phyloP scores from a whole-genome alignment of 2,797 vertebrate species.

The Melopsittacus undulatus region DNA sequence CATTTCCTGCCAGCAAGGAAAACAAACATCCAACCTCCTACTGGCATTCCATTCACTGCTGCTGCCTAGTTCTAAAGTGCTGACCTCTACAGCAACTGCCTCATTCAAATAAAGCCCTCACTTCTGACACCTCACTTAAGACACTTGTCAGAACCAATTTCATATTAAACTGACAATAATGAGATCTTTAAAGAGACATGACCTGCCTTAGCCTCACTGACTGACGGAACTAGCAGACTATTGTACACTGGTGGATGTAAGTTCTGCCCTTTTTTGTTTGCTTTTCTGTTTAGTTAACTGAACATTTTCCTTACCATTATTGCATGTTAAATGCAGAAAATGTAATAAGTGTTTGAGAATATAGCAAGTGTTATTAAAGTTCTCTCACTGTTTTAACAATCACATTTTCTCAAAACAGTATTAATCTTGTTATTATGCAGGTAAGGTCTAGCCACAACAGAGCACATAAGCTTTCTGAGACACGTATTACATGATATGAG shows the following conservation, averaged over 20 bases:
- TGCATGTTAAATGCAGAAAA: neutral
- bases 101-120: neutral
- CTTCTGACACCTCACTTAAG: neutral
- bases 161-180: neutral
- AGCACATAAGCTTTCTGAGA: neutral
- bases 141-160: neutral
- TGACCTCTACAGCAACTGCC: neutral
- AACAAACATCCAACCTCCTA: neutral
- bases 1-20: neutral
- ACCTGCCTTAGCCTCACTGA: neutral
- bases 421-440: neutral
- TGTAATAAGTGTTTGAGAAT: neutral
- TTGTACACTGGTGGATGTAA: rapidly evolving
- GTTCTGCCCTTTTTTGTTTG: neutral
- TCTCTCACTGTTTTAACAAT: neutral
- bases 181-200: neutral
- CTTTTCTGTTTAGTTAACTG: neutral
- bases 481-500: rapidly evolving
- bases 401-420: neutral
- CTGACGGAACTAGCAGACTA: neutral
- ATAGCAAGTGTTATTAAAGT: neutral
- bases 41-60: neutral
- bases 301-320: neutral
- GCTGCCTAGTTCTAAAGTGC: neutral
- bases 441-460: neutral